phyloP scores from a whole-genome alignment of 1,140 invertebrate species.

The Coelopa frigida region DNA sequence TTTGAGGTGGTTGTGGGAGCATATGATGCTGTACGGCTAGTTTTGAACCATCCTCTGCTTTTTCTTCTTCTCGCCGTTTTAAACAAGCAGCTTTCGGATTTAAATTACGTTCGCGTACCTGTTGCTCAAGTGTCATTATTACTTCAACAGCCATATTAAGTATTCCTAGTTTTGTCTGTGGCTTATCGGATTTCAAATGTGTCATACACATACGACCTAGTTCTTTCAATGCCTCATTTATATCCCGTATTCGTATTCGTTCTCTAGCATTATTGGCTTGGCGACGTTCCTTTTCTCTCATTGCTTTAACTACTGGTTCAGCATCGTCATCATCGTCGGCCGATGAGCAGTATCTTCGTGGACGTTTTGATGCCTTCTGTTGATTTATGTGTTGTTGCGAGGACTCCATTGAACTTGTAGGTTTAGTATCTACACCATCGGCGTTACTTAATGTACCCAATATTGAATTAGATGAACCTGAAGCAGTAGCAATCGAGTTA shows the following conservation, averaged over 20 bases:
- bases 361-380: constrained; percentile 44
- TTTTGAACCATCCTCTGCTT: constrained; percentile 87
- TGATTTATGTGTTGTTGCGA: constrained; percentile 29
- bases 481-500: constrained; percentile 16
- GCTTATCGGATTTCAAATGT: constrained; percentile 91
- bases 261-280: constrained; percentile 98
- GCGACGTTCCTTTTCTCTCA: constrained; percentile 90
- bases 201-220: constrained; percentile 94
- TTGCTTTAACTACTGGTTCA: constrained; percentile 83
- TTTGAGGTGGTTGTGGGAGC: constrained; percentile 48
- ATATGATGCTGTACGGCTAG: constrained; percentile 54
- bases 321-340: constrained; percentile 58
- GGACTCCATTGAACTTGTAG: constrained; percentile 54
- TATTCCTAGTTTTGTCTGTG: constrained; percentile 92
- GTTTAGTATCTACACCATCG: constrained; percentile 60
- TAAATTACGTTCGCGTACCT: constrained; percentile 94
- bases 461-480: constrained; percentile 30
- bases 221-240: constrained; percentile 95
- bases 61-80: constrained; percentile 95
- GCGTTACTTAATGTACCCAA: constrained; percentile 17
- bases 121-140: constrained; percentile 93
- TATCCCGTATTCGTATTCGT: constrained; percentile 95
- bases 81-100: constrained; percentile 97
- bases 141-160: constrained; percentile 97
- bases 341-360: constrained; percentile 55